These are phyloP conservation scores for Mystacornis crossleyi DNA, from an alignment of 2,113 vertebrate genomes.

Conservation along the genomic window DNA sequence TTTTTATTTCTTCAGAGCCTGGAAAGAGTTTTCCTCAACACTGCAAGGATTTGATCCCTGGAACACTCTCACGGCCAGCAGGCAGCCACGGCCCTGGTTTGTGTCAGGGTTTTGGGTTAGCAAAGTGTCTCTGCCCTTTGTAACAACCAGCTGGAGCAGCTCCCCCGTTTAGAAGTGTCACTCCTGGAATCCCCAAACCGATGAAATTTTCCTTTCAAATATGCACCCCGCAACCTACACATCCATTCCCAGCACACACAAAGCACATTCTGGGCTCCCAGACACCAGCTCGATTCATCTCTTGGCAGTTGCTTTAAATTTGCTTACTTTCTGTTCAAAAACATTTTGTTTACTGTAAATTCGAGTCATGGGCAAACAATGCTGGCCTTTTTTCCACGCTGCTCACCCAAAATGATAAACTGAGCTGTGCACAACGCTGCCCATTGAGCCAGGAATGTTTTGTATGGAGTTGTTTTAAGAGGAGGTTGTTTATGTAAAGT, in stretches of 20 bases:
- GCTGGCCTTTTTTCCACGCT: conserved; percentile 73
- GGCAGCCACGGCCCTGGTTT: background rate
- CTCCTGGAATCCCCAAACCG: background rate
- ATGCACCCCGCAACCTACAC: conserved; percentile 46
- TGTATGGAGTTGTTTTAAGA: conserved; percentile 85
- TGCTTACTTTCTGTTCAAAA: conserved; percentile 85
- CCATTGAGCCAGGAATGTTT: conserved; percentile 77
- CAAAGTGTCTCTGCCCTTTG: background rate
- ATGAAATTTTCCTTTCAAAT: conserved; percentile 18
- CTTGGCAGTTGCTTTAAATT: conserved; percentile 75
- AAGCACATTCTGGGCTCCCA: conserved; percentile 58
- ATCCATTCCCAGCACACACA: conserved; percentile 49
- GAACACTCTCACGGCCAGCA: background rate
- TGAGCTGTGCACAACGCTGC: conserved; percentile 65
- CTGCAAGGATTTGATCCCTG: background rate
- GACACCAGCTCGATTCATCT: conserved; percentile 70
- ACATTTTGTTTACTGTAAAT: conserved; percentile 92
- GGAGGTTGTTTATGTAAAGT: conserved; percentile 82
- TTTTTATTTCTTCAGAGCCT: background rate
- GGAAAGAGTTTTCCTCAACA: background rate
- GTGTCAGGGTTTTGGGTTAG: background rate
- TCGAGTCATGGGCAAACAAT: conserved; percentile 78
- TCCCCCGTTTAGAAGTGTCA: background rate
- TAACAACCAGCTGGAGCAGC: conserved; percentile 17
- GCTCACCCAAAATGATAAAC: conserved; percentile 68